Evolutionary conservation across 2,888 invertebrate genomes (phyloP).

Genomic region (Habrosyne pyritoides): DNA sequence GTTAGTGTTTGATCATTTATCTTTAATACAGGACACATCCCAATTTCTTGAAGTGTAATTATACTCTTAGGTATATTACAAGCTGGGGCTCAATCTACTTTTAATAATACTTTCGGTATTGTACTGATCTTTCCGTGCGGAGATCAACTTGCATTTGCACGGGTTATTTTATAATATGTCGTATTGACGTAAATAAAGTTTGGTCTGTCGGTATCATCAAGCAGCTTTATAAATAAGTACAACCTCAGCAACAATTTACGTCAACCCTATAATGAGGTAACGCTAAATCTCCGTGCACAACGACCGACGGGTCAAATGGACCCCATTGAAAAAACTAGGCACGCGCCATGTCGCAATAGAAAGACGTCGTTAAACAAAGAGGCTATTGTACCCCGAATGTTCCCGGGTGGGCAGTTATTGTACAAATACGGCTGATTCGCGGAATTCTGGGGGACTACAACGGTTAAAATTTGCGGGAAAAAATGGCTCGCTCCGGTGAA

Average conservation of each 20-base stretch:
- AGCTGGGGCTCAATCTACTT: no score
- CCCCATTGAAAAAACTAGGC: conserved; percentile 67
- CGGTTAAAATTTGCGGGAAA: conserved; percentile 79
- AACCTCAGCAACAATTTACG: conserved; percentile 7
- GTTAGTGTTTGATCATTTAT: no score
- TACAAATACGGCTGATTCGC: conserved; percentile 73
- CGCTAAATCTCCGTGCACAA: conserved; percentile 12
- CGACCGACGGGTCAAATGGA: conserved; percentile 44
- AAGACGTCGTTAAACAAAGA: conserved; percentile 79
- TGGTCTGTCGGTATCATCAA: no score
- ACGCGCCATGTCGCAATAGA: conserved; percentile 66
- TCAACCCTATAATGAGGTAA: conserved; percentile 18
- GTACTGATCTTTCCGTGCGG: no score
- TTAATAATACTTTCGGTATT: no score
- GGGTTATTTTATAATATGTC: no score
- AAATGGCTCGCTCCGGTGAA: conserved; percentile 59
- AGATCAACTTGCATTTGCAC: no score
- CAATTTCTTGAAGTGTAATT: no score
- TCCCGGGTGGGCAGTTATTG: conserved; percentile 71
- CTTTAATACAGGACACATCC: no score
- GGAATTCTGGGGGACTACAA: conserved; percentile 57
- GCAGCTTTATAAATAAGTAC: conserved; percentile 1
- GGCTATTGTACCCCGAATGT: conserved; percentile 60
- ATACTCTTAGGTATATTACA: no score
- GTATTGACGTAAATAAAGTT: no score